phyloP scores from a whole-genome alignment of 1,140 invertebrate species.

The Brachionus asplanchnoidis region DNA sequence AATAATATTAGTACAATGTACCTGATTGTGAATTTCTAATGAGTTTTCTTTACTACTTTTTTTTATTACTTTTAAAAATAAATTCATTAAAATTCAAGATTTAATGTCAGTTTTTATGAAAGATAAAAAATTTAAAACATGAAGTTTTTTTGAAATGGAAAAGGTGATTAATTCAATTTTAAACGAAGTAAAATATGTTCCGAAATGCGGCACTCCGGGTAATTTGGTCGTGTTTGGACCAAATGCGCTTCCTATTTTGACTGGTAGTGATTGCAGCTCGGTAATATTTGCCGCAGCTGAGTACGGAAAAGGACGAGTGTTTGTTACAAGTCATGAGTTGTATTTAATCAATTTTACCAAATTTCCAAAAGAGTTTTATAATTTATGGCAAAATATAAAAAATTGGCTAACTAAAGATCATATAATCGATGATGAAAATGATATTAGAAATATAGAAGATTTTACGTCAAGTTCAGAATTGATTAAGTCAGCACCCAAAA shows the following conservation, averaged over 20 bases:
- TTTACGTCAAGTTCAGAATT: background rate
- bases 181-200: background rate
- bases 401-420: background rate
- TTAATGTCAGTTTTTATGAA: constrained; percentile 9
- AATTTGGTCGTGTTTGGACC: background rate
- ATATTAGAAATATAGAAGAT: background rate
- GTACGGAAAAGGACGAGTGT: background rate
- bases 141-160: constrained; percentile 19
- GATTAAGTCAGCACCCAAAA: background rate
- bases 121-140: background rate
- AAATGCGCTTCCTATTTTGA: constrained; percentile 1
- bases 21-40: background rate
- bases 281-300: constrained; percentile 16
- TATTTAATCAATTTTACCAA: background rate
- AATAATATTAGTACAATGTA: background rate
- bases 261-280: background rate
- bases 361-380: background rate
- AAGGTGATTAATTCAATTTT: background rate
- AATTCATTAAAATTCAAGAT: background rate
- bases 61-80: background rate
- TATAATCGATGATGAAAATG: background rate
- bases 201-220: constrained; percentile 10
- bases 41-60: background rate
- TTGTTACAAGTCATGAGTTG: background rate
- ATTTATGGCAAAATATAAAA: constrained; percentile 37